A percentile compares a stretch with the other conserved stretches of the same genome.
phyloP scores from a whole-genome alignment of 2,797 vertebrate genomes.

The Coilia nasus region DNA sequence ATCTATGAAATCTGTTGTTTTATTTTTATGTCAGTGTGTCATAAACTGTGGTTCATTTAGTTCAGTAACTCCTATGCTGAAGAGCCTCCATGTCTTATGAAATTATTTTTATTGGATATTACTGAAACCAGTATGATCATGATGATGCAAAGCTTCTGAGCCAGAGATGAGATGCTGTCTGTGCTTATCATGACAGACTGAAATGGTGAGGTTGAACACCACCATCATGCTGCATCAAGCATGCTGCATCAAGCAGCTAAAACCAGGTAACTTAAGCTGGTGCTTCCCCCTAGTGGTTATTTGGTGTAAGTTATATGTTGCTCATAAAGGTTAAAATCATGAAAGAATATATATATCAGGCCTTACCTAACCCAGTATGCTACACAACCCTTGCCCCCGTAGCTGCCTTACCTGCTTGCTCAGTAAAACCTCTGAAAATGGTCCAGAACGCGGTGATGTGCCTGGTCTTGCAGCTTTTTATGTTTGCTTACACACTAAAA shows the following conservation, averaged over 20 bases:
- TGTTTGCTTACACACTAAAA: too few relatives aligned
- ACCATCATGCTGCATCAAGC: conserved; percentile 16
- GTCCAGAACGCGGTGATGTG: too few relatives aligned
- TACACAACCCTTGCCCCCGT: too few relatives aligned
- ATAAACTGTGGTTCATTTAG: background rate
- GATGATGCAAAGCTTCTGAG: background rate
- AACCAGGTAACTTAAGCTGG: background rate
- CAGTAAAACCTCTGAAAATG: too few relatives aligned
- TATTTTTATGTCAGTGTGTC: background rate
- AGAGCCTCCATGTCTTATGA: background rate
- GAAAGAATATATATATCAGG: too few relatives aligned
- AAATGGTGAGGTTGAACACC: background rate
- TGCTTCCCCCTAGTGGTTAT: background rate
- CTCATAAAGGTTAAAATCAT: too few relatives aligned
- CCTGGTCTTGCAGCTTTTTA: too few relatives aligned
- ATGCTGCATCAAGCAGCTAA: too few relatives aligned
- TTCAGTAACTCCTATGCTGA: background rate
- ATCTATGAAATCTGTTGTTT: background rate
- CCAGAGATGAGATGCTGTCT: background rate
- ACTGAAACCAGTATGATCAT: background rate
- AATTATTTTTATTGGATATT: background rate
- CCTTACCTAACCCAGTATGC: too few relatives aligned
- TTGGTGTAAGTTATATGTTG: background rate
- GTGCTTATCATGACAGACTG: background rate
- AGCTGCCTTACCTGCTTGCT: too few relatives aligned